A percentile compares a stretch with the other conserved stretches of the same genome.
These are phyloP conservation scores for Halichoeres trimaculatus DNA, from an alignment of 2,113 vertebrate species.

Conservation along the genomic window DNA sequence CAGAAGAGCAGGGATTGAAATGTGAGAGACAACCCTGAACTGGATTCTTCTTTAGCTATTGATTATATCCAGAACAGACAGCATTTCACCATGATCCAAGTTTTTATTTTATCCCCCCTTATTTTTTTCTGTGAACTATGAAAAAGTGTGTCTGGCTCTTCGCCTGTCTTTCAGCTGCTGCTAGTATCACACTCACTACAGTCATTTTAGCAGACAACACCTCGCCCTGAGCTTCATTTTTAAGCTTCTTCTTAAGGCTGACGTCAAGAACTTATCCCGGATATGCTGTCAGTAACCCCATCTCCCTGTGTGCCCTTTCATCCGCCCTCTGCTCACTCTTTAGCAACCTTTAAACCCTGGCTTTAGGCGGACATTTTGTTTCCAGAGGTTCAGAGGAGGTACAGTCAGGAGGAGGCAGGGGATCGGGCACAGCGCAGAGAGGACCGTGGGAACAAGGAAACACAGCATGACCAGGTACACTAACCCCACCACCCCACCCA, in stretches of 20 bases:
- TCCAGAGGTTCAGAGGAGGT: constrained; percentile 40
- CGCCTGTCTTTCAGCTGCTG: constrained; percentile 65
- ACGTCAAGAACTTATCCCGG: constrained; percentile 48
- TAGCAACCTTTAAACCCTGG: constrained; percentile 48
- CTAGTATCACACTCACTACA: constrained; percentile 35
- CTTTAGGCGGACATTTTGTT: constrained; percentile 61
- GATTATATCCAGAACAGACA: constrained; percentile 80
- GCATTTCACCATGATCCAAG: constrained; percentile 72
- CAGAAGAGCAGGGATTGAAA: constrained; percentile 77
- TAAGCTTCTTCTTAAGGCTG: constrained; percentile 44
- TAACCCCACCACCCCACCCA: background rate
- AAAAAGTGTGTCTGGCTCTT: constrained; percentile 72
- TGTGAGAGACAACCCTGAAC: constrained; percentile 77
- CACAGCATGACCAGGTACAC: constrained; percentile 50
- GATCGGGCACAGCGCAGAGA: constrained; percentile 26
- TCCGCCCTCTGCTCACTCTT: constrained; percentile 25
- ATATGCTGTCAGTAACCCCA: constrained; percentile 48
- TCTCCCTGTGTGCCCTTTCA: constrained; percentile 15
- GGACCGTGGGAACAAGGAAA: constrained; percentile 62
- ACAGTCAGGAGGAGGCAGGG: constrained; percentile 42
- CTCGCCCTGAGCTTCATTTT: constrained; percentile 48
- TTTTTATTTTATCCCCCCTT: constrained; percentile 73
- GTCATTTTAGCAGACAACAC: constrained; percentile 58
- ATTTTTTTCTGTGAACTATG: constrained; percentile 51
- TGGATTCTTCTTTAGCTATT: constrained; percentile 78